These are phyloP conservation scores for Glyptemys insculpta DNA, from an alignment of 2,797 vertebrate species.

Conservation along the genomic window DNA sequence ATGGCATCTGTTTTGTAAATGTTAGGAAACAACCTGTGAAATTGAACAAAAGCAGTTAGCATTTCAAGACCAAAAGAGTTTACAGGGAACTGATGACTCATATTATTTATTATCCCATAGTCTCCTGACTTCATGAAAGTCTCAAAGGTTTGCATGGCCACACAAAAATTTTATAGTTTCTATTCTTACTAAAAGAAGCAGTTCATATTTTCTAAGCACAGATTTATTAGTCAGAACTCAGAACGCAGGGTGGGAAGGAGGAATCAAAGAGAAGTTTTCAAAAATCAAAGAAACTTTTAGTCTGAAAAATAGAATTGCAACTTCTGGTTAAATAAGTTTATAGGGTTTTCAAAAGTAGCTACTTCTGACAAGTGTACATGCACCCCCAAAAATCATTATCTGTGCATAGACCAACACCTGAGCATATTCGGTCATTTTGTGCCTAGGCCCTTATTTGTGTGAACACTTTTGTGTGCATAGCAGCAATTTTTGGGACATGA, in stretches of 20 bases:
- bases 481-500: neutral
- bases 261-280: neutral
- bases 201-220: neutral
- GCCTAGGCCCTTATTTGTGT: neutral
- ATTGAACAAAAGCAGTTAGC: slow-evolving; percentile 25
- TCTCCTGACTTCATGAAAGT: neutral
- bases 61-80: slow-evolving; percentile 29
- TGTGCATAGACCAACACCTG: neutral
- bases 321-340: neutral
- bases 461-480: neutral
- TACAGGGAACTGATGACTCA: neutral
- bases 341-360: neutral
- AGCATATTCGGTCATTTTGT: neutral
- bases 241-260: neutral
- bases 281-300: neutral
- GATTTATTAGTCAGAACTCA: neutral
- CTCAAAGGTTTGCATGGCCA: neutral
- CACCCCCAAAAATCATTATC: accelerated
- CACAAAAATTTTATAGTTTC: neutral
- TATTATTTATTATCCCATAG: slow-evolving; percentile 29
- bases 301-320: neutral
- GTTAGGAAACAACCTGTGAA: slow-evolving; percentile 9
- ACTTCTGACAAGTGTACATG: neutral
- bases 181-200: neutral
- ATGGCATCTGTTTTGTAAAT: slow-evolving; percentile 20